Evolutionary conservation across 2,797 vertebrate genomes (phyloP).

Genomic region (Tenualosa ilisha): DNA sequence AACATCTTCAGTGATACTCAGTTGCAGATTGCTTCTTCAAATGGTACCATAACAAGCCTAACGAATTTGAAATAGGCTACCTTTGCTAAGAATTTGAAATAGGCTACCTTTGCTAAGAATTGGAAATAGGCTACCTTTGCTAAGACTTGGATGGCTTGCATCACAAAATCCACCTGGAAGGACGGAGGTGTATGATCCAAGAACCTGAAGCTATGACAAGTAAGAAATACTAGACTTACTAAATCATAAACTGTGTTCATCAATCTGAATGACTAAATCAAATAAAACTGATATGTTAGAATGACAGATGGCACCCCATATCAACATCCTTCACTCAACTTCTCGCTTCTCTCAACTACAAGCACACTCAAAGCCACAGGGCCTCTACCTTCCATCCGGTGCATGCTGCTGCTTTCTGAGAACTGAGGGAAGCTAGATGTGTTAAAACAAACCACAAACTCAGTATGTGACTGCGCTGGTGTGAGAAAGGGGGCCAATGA

Average conservation of each 20-base stretch:
- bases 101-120: too few relatives aligned
- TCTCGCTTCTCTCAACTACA: not conserved
- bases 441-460: slow-evolving; percentile 58
- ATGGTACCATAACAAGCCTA: too few relatives aligned
- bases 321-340: not conserved
- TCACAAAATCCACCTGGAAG: not conserved
- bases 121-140: too few relatives aligned
- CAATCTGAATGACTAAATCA: not conserved
- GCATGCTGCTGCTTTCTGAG: slow-evolving; percentile 72
- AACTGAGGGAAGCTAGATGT: slow-evolving; percentile 58
- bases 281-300: not conserved
- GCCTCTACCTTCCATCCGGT: slow-evolving; percentile 68
- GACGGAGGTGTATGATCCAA: not conserved
- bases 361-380: slow-evolving; percentile 34
- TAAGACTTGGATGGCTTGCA: too few relatives aligned
- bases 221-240: not conserved
- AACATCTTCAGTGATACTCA: too few relatives aligned
- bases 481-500: slow-evolving; percentile 9
- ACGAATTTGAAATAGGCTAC: too few relatives aligned
- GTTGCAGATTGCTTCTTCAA: too few relatives aligned
- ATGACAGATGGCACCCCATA: not conserved
- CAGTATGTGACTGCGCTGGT: slow-evolving; percentile 42
- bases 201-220: not conserved
- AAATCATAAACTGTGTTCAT: not conserved
- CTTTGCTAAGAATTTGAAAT: too few relatives aligned